These are phyloP conservation scores for Mastigias papua DNA, from an alignment of 30 jellyfish, hydroid and myxozoan species.

Conservation along the genomic window DNA sequence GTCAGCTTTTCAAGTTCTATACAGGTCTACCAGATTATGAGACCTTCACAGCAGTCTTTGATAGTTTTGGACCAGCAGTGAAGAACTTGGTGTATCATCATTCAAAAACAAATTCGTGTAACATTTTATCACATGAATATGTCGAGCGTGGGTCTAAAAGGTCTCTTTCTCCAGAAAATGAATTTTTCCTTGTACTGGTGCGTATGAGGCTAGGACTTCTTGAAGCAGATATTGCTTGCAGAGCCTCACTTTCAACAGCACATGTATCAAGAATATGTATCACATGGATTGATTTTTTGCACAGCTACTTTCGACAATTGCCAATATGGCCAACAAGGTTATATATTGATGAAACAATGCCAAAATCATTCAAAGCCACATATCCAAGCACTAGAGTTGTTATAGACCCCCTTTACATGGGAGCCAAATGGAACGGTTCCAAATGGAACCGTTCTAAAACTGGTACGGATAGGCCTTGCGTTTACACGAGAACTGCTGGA, in stretches of 20 bases:
- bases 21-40: constrained; percentile 40
- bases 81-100: neutral
- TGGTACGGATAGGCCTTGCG: too few relatives aligned
- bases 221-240: constrained; percentile 50
- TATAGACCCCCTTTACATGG: too few relatives aligned
- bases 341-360: constrained; percentile 41
- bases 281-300: constrained; percentile 55
- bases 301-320: constrained; percentile 13
- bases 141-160: constrained; percentile 36
- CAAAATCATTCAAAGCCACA: constrained; percentile 42
- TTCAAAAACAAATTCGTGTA: constrained; percentile 22
- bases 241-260: constrained; percentile 21
- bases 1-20: constrained; percentile 22
- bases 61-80: constrained; percentile 36
- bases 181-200: constrained; percentile 30
- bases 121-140: constrained; percentile 8
- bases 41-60: constrained; percentile 18
- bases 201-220: constrained; percentile 53
- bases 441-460: too few relatives aligned
- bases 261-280: constrained; percentile 53
- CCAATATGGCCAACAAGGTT: constrained; percentile 60
- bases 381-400: constrained; percentile 56
- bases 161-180: constrained; percentile 15
- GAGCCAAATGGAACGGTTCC: too few relatives aligned
- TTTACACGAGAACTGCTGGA: too few relatives aligned